Percentiles rank a stretch among this genome's conserved stretches.
phyloP scores from a whole-genome alignment of 2,888 invertebrate genomes.

The Plagiodera versicolora region DNA sequence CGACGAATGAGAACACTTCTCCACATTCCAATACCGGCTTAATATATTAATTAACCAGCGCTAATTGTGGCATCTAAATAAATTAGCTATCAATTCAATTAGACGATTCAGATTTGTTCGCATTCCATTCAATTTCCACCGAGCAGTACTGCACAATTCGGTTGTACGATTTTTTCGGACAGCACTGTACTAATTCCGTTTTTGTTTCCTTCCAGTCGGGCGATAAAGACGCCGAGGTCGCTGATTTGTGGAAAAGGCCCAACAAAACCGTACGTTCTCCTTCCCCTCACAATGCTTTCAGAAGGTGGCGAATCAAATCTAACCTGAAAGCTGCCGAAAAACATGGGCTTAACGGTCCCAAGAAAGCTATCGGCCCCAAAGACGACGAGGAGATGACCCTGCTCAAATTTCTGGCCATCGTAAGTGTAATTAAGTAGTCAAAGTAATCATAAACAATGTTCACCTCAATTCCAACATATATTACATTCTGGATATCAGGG shows the following conservation, averaged over 20 bases:
- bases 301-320: slow-evolving; percentile 48
- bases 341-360: slow-evolving; percentile 36
- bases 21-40: slow-evolving; percentile 30
- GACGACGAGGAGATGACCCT: slow-evolving; percentile 57
- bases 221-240: slow-evolving; percentile 51
- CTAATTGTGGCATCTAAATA: slow-evolving; percentile 28
- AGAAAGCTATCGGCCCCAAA: slow-evolving; percentile 24
- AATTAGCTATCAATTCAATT: slow-evolving; percentile 28
- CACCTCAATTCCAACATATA: no score
- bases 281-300: slow-evolving; percentile 50
- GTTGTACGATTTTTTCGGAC: neutral
- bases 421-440: slow-evolving; percentile 58
- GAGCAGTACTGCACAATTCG: no score
- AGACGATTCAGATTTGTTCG: slow-evolving; percentile 22
- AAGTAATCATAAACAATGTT: no score
- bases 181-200: neutral
- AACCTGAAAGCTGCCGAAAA: slow-evolving; percentile 40
- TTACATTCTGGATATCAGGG: no score
- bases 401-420: slow-evolving; percentile 78
- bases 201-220: slow-evolving; percentile 48
- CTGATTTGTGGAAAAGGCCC: slow-evolving; percentile 50
- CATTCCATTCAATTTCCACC: slow-evolving; percentile 4
- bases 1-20: slow-evolving; percentile 33
- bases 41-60: slow-evolving; percentile 37
- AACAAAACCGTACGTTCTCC: slow-evolving; percentile 44